Base-by-base conservation (phyloP, 35 echinoderm and acorn worm genomes). In the Patiria miniata region DNA sequence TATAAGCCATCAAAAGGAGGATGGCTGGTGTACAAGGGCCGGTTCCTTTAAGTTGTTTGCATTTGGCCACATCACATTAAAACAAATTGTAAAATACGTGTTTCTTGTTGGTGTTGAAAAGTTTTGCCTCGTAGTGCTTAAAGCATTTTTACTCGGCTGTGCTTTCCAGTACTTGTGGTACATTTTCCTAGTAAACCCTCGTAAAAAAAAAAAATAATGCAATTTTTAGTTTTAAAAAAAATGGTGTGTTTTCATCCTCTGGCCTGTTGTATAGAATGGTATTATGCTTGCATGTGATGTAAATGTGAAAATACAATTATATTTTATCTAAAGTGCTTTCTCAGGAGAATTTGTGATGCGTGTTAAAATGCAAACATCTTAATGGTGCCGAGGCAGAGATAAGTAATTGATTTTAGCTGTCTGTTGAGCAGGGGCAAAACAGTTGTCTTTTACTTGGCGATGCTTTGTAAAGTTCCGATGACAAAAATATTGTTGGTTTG, bases 41-140 rank as follows among this genome's bases (percentile, higher is more conserved):
- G 14, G 52, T 61, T 59, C 82, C 82, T 84, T 84, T 53, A 84
- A 61, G 30, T 82, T 84, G 82, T 30, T 60, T 58, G 82, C 82
- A 84, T 84, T 60, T 84, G 51, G n/a, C 82, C 9, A 59, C 82
- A 59, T 37, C 82, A 84, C 82, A 51, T 84, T 84, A 84, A 83
- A 73, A 73, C 23, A 36, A 73, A 73, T 73, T 73, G 65, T 73
- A 73, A 73, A 73, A 30, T 32, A 73, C 29, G 26, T 73, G 65
- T 23, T 73, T 34, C 14, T 73, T 73, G 65, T 73, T 73, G 26
- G 65, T 73, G 65, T 73, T 73, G 65, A 73, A 73, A 73, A 73
- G 65, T 73, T 73, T 73, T 73, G 65, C 65, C 34, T 73, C 26
- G 65, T 23, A 73, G 65, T 73, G 65, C 65, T 73, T 23, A 73